Evolutionary conservation across 2,113 vertebrate genomes (phyloP).

Genomic region (Anser cygnoides): DNA sequence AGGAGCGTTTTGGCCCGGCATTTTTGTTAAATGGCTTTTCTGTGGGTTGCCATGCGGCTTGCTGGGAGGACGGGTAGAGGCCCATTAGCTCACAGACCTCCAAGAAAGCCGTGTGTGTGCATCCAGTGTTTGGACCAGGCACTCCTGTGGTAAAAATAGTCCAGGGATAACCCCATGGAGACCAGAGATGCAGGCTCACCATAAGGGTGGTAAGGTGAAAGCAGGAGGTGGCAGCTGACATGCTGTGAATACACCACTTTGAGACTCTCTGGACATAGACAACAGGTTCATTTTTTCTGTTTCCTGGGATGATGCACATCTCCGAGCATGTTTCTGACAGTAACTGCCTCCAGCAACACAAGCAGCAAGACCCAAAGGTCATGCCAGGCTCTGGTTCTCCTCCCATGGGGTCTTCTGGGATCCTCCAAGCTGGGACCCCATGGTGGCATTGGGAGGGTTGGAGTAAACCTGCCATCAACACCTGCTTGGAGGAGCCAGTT

Average conservation of each 20-base stretch:
- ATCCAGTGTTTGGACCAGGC: not conserved
- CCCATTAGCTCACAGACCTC: not conserved
- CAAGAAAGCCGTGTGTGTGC: not conserved
- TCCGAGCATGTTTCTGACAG: not conserved
- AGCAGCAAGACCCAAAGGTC: not conserved
- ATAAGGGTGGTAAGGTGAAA: not conserved
- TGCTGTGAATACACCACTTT: accelerated
- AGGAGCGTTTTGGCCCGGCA: not conserved
- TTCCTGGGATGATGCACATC: not conserved
- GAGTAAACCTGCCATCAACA: not conserved
- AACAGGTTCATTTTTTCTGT: not conserved
- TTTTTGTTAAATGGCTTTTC: not conserved
- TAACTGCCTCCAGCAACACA: accelerated
- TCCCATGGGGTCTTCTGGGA: not conserved
- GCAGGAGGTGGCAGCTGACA: not conserved
- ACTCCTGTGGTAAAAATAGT: accelerated
- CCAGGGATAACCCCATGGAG: not conserved
- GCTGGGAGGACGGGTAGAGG: not conserved
- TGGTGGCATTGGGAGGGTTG: not conserved
- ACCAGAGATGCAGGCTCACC: not conserved
- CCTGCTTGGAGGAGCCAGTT: not conserved
- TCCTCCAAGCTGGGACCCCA: accelerated
- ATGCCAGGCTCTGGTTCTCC: not conserved
- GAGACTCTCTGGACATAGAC: not conserved
- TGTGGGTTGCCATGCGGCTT: not conserved